Percentiles rank a stretch among this genome's conserved stretches.
Conservation (phyloP, 2,113 vertebrate species). For the Pterophyllum scalare region DNA sequence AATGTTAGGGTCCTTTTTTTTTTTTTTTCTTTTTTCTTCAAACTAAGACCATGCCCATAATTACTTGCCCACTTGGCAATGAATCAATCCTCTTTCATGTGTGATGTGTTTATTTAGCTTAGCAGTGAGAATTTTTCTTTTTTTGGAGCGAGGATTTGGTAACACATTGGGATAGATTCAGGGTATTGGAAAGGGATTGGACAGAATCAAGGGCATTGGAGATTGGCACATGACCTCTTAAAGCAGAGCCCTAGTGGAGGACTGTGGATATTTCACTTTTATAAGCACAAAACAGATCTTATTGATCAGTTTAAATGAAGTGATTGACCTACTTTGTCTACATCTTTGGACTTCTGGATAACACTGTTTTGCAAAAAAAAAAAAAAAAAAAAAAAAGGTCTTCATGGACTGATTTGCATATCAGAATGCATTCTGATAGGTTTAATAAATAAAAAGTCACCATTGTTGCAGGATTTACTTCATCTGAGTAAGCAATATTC, state of each 20-base stretch:
- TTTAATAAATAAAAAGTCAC: neutral
- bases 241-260: conserved; percentile 20
- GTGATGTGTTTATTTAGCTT: conserved; percentile 73
- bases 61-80: conserved; percentile 69
- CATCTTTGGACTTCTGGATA: conserved; percentile 5
- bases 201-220: conserved; percentile 59
- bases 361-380: neutral
- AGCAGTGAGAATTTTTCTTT: conserved; percentile 54
- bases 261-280: conserved; percentile 18
- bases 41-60: conserved; percentile 64
- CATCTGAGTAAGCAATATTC: neutral
- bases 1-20: conserved; percentile 53
- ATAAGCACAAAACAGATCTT: neutral
- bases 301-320: conserved; percentile 28
- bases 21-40: neutral
- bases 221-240: conserved; percentile 59
- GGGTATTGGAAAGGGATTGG: conserved; percentile 68
- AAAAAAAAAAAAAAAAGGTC: neutral
- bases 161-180: conserved; percentile 56
- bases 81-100: conserved; percentile 72
- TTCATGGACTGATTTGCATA: neutral
- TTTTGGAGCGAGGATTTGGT: conserved; percentile 56
- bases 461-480: neutral
- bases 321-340: neutral
- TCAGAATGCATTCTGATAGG: neutral